Base-by-base conservation (phyloP, 2,888 invertebrate genomes). In the Chalcis sispes region DNA sequence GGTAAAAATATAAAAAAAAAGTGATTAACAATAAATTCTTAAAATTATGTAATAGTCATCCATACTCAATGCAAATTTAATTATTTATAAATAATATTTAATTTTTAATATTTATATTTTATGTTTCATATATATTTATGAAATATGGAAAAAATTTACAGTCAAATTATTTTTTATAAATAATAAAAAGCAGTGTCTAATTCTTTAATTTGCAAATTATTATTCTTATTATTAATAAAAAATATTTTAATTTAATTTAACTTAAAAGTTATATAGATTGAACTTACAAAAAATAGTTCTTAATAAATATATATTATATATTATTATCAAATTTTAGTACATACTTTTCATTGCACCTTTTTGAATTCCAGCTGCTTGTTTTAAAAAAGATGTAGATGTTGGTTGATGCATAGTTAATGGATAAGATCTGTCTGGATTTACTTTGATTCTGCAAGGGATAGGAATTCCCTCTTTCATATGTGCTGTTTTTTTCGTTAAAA, bases 301-400 rank as follows among this genome's bases (percentile, higher is more conserved):
- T 36, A 42, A 42, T n/a, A 13, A 42, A 65, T 32, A 65, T 64
- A 15, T 18, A 15, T 29, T 58, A 67, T 40, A 36, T 59, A 59
- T 15, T 1, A 36, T 48, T 18, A 48, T 29, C n/a, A 7, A 20
- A 72, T 52, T 67, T 54, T 58, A 13, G 27, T 58, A 66, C 79
- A 81, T 87, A 91, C 92, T 90, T 52, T 89, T 82, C 94, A 95
- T 95, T 42, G 95, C 93, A 62, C 95, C 98, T 86, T 94, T 92
- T 81, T 93, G 92, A 59, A 96, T 92, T 1, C 99, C 99, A 67
- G 99, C 98, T 2, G 99, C 99, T 90, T 98, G 96, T 88, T 96
- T 96, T 3, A 99, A 87, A 83, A 95, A 96, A 89, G 93, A 98
- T 0, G 94, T 92, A 0, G 94, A 91, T n/a, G 98, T 96, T 48